phyloP scores from a whole-genome alignment of 37 sponge, comb jelly and placozoan genomes.

The Tethya wilhelma region DNA sequence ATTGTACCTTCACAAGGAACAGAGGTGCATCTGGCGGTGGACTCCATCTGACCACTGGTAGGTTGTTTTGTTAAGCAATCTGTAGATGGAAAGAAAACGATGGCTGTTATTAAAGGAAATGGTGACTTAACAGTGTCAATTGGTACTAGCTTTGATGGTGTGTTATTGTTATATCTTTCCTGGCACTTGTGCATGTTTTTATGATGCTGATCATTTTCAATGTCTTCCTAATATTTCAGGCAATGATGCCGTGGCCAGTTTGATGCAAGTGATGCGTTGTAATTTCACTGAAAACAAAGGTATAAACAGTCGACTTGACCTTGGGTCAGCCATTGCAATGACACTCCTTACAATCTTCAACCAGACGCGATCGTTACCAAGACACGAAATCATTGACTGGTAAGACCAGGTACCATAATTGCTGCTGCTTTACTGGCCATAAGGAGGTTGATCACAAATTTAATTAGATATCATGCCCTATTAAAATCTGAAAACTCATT shows the following conservation, averaged over 20 bases:
- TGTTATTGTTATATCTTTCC: no score
- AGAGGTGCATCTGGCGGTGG: slow-evolving; percentile 29
- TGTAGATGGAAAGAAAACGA: no score
- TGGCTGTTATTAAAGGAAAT: no score
- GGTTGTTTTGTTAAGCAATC: no score
- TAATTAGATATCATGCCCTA: neutral
- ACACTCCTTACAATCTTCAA: neutral
- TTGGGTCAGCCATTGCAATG: slow-evolving; percentile 31
- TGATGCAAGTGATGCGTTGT: slow-evolving; percentile 15
- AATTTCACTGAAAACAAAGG: slow-evolving; percentile 43
- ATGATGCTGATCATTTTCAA: no score
- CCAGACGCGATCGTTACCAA: neutral
- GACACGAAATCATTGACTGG: slow-evolving; percentile 37
- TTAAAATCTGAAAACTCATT: no score
- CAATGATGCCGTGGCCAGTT: no score
- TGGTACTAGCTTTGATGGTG: no score
- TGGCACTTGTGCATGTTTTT: no score
- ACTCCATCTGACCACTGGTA: neutral
- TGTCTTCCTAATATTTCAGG: no score
- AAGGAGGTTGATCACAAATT: neutral
- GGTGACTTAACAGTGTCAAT: no score
- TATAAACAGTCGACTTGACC: slow-evolving; percentile 1
- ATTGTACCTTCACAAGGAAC: slow-evolving; percentile 37
- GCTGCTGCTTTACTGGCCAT: no score
- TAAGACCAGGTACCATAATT: neutral